These are phyloP conservation scores for Drosophila subobscura DNA, from an alignment of 1,140 invertebrate genomes.

Conservation along the genomic window DNA sequence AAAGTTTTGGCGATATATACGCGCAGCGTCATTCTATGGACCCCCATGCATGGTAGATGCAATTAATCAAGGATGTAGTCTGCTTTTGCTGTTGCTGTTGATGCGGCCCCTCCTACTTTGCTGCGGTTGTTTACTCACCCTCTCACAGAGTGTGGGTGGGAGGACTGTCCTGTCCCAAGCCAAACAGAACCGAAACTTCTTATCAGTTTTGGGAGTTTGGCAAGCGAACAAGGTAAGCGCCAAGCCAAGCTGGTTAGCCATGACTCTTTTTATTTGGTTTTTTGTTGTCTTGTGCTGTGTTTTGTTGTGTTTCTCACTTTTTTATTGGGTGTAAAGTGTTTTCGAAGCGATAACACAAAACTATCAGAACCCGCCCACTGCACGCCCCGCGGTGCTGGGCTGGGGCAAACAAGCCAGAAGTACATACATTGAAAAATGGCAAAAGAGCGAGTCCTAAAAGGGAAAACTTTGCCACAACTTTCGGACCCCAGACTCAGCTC, in stretches of 20 bases:
- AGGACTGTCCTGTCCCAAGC: conserved; percentile 4
- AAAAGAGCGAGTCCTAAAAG: conserved; percentile 26
- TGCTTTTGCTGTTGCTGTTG: conserved; percentile 11
- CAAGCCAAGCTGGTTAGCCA: conserved; percentile 24
- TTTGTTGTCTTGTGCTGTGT: too few relatives aligned
- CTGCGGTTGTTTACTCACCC: not conserved
- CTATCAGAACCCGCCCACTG: conserved; percentile 1
- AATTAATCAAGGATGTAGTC: conserved; percentile 45
- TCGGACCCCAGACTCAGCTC: conserved; percentile 2
- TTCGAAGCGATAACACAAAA: conserved; percentile 58
- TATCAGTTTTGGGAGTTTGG: conserved; percentile 54
- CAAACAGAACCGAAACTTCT: conserved; percentile 42
- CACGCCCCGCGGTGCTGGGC: conserved; percentile 1
- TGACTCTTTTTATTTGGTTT: conserved; percentile 2
- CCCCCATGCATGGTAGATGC: conserved; percentile 35
- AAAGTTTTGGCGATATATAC: conserved; percentile 16
- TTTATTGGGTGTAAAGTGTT: conserved; percentile 73
- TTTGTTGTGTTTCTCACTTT: conserved; percentile 26
- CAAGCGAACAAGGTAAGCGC: conserved; percentile 54
- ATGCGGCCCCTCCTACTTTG: not conserved
- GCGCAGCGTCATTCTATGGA: not conserved
- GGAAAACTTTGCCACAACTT: conserved; percentile 45
- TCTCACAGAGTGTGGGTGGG: not conserved
- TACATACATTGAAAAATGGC: conserved; percentile 49
- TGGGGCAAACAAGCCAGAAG: conserved; percentile 29